phyloP scores from a whole-genome alignment of 2,888 invertebrate species.

The Cantharis rufa region DNA sequence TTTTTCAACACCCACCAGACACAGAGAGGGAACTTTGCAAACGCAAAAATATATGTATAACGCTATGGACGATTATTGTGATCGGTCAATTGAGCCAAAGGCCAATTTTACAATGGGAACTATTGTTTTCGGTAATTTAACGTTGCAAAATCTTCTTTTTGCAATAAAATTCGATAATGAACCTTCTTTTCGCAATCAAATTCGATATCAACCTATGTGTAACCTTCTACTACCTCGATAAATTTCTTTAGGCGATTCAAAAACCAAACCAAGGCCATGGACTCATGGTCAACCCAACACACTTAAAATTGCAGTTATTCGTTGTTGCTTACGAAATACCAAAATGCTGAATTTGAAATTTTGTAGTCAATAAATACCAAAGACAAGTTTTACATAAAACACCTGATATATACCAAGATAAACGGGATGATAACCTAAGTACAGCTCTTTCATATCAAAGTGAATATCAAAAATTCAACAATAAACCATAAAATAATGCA shows the following conservation, averaged over 20 bases:
- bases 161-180: background rate
- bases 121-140: background rate
- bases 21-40: too few relatives aligned
- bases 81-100: too few relatives aligned
- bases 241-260: background rate
- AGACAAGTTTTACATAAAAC: constrained; percentile 1
- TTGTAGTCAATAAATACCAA: background rate
- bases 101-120: background rate
- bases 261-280: background rate
- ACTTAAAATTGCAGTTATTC: background rate
- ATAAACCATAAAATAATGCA: constrained; percentile 63
- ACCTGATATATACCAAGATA: background rate
- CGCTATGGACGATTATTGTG: background rate
- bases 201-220: background rate
- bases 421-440: constrained; percentile 15
- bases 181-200: background rate
- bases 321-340: background rate
- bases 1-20: too few relatives aligned
- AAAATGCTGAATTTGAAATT: background rate
- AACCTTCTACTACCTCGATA: background rate
- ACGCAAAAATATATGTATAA: too few relatives aligned
- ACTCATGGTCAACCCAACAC: background rate
- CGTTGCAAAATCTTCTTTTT: background rate
- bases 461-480: constrained; percentile 22
- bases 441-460: constrained; percentile 35